Base-by-base conservation (phyloP, 2,113 vertebrate species). In the Trachemys scripta region DNA sequence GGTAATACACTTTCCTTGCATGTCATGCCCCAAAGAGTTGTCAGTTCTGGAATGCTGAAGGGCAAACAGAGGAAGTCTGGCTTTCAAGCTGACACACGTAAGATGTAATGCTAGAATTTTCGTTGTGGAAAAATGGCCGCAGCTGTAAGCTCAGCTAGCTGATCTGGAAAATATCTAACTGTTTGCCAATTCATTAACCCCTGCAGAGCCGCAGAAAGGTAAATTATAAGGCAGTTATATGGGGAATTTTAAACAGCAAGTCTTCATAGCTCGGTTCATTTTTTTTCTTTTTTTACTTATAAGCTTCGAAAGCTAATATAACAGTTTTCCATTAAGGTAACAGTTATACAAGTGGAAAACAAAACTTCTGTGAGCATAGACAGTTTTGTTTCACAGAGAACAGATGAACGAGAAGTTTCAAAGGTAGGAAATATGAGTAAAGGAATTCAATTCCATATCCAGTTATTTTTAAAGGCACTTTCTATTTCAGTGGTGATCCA, bases 391-490 rank as follows among this genome's bases (percentile, higher is more conserved):
- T 11, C n/a, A 35, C 50, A 1, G 86, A 27, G 38, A 83, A 83
- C 94, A 95, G 94, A 29, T 1, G 75, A 91, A 0, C 9, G 35
- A 75, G 78, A 91, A 97, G 86, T 96, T 97, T 97, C 97, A 97
- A 96, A 94, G 96, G 94, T 96, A 96, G 97, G 97, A 97, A 97
- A 96, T 87, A 87, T 89, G 97, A 97, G 92, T 96, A 96, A 97
- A 96, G 92, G 91, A 97, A 88, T 92, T 96, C 93, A 76, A 47
- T 59, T 97, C 95, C 97, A 96, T 96, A 82, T 93, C 95, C 95
- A 80, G 96, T 90, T 97, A 96, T 97, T 95, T 97, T 96, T 97
- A 96, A 94, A 94, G 94, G 84, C 93, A 49, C 95, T 96, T 96
- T 97, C 96, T 88, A n/a, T 90, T 92, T 83, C 94, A 91, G 88